Conservation (phyloP, 2,888 invertebrate species). For the Harpagoxenus sublaevis region DNA sequence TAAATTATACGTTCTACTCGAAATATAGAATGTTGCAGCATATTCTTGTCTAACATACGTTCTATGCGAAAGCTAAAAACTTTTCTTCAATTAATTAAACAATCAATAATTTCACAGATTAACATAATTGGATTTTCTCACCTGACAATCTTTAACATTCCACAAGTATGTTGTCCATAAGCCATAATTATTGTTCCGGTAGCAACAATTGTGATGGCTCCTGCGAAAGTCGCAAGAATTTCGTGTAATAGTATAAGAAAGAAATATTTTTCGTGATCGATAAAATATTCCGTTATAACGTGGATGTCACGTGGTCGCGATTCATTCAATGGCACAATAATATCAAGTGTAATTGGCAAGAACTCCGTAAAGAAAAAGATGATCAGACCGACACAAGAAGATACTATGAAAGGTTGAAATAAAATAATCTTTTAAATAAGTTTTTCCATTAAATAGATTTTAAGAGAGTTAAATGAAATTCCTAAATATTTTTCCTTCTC, state of each 20-base stretch:
- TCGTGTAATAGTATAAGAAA: constrained; percentile 22
- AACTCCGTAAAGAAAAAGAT: neutral
- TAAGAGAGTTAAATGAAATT: neutral
- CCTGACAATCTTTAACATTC: constrained; percentile 27
- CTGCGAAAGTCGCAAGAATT: neutral
- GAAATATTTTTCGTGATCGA: constrained; percentile 28
- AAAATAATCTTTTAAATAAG: neutral
- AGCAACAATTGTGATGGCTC: neutral
- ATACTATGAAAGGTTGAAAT: constrained; percentile 15
- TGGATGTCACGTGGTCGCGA: neutral
- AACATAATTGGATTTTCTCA: neutral
- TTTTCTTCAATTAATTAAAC: constrained; percentile 6
- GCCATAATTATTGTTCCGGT: constrained; percentile 6
- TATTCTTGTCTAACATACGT: neutral
- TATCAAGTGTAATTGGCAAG: constrained; percentile 31
- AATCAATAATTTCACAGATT: neutral
- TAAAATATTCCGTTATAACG: constrained; percentile 14
- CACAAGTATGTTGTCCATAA: constrained; percentile 3
- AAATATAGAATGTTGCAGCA: neutral
- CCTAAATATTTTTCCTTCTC: constrained; percentile 7
- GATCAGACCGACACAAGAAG: neutral
- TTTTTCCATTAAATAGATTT: neutral
- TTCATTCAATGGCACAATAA: constrained; percentile 39
- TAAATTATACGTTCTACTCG: neutral
- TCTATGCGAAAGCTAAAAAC: constrained; percentile 36